Evolutionary conservation across 2,888 invertebrate genomes (phyloP), one percentile per base, ranked within the genome.

Genomic region (Athalia cordata): DNA sequence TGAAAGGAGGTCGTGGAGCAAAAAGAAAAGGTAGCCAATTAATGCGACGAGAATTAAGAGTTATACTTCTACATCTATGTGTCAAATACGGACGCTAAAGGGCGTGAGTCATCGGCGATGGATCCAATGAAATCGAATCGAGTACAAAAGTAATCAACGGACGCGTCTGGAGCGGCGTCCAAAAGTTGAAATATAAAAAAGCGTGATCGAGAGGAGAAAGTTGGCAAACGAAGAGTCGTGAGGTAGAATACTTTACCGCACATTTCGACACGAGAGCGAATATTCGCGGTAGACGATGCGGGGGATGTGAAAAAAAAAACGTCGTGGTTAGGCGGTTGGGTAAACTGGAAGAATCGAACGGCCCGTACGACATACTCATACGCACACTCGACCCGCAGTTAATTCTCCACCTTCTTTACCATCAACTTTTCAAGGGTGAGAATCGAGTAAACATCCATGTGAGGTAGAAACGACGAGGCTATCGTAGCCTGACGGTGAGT

Each of bases 161-260:
- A 49, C 15, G 13, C 50, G 52, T 65, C 65, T 6, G 45, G 5
- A 47, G 47, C 47, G 65, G 4, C 8, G 13, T 47, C 67, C 15
- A 67, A 67, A 50, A 47, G n/a, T 67, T 49, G 47, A 29, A 67
- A 66, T n/a, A 67, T 49, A 67, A 43, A 7, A 15, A 67, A n/a
- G n/a, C 61, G 13, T n/a, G 50, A 67, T 67, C 67, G 67, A 67
- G 15, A 50, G 67, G 15, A 66, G 47, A 49, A 66, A n/a, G 47
- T 64, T 66, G 66, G 66, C 49, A 49, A 66, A 50, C 66, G 66
- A 49, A 66, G n/a, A 66, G 47, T 49, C 66, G 66, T 66, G 66
- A 47, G 66, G 15, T 47, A 9, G 66, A 66, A 66, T 66, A 66
- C 8, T 66, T 49, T n/a, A 66, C 49, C 66, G 49, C 29, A 29